phyloP scores from a whole-genome alignment of 2,113 vertebrate genomes.

The Lagopus muta region DNA sequence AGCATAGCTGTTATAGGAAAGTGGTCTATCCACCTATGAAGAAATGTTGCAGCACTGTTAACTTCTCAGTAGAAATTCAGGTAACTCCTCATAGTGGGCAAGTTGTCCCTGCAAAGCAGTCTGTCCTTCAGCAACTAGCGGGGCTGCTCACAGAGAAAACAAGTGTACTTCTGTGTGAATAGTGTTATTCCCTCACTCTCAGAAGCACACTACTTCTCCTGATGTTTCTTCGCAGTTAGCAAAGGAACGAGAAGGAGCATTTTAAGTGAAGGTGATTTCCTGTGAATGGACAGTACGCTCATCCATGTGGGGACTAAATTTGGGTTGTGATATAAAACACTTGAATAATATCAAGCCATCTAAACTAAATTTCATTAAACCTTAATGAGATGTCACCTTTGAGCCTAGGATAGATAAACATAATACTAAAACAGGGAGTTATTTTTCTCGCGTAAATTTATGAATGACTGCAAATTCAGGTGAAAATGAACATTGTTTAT shows the following conservation, averaged over 20 bases:
- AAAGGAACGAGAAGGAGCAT: background rate
- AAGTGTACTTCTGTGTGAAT: background rate
- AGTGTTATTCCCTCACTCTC: background rate
- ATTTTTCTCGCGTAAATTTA: background rate
- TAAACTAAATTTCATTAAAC: background rate
- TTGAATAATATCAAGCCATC: background rate
- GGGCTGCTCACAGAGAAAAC: background rate
- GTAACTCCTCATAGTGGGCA: background rate
- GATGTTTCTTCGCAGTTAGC: background rate
- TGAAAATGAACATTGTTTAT: background rate
- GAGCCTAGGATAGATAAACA: background rate
- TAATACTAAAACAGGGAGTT: background rate
- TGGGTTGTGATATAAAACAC: background rate
- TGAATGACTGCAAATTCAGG: background rate
- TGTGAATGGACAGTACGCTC: background rate
- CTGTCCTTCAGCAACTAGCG: background rate
- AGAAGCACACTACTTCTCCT: background rate
- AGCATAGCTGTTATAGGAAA: background rate
- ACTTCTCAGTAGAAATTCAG: background rate
- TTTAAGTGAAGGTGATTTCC: background rate
- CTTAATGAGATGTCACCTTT: background rate
- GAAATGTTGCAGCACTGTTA: background rate
- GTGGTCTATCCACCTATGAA: background rate
- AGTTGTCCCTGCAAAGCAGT: background rate
- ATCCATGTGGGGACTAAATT: background rate